Conservation (phyloP, 2,888 invertebrate species). For the Cosmia pyralina region DNA sequence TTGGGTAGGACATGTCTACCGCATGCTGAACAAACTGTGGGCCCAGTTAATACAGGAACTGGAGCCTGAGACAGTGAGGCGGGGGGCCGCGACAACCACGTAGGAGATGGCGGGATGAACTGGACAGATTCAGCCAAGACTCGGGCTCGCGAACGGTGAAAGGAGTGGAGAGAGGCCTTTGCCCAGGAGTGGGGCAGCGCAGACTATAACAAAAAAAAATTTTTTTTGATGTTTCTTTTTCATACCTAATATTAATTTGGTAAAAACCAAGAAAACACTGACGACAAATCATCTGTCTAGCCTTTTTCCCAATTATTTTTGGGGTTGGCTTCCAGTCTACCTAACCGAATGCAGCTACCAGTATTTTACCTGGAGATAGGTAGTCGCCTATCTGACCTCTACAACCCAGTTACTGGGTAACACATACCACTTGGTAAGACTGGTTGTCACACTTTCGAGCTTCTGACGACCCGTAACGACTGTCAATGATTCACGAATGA, state of each 20-base stretch:
- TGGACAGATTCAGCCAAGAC: too few relatives aligned
- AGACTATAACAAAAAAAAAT: too few relatives aligned
- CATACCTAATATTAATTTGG: background rate
- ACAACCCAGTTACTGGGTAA: background rate
- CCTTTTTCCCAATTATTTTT: background rate
- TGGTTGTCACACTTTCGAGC: background rate
- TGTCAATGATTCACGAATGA: background rate
- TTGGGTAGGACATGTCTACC: too few relatives aligned
- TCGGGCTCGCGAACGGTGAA: too few relatives aligned
- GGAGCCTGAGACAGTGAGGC: too few relatives aligned
- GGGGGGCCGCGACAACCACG: too few relatives aligned
- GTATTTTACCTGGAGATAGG: background rate
- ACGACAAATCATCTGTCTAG: too few relatives aligned
- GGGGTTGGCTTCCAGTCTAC: background rate
- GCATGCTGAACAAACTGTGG: too few relatives aligned
- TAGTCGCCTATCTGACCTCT: background rate
- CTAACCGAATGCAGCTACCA: background rate
- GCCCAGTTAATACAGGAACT: too few relatives aligned
- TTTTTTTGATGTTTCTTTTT: background rate
- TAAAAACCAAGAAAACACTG: background rate
- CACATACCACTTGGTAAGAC: background rate
- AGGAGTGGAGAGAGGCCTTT: too few relatives aligned
- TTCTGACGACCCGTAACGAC: background rate
- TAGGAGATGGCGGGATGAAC: too few relatives aligned
- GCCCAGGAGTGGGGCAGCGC: too few relatives aligned